A percentile compares a stretch with the other conserved stretches of the same genome.
Evolutionary conservation across 2,797 vertebrate genomes (phyloP).

Genomic region (Chiroxiphia lanceolata): DNA sequence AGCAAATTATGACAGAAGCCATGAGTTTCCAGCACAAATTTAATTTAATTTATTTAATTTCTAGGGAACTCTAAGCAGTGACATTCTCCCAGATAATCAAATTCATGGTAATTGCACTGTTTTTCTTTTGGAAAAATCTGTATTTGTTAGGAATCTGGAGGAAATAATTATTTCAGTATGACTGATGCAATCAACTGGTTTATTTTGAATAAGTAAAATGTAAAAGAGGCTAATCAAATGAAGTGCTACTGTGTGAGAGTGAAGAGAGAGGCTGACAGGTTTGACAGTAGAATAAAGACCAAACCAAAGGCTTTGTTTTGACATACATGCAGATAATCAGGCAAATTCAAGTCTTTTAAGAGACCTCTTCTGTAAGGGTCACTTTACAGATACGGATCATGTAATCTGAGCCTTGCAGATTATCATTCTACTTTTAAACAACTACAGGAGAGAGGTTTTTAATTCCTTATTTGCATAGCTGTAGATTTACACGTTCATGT

Average conservation of each 20-base stretch:
- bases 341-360: constrained; percentile 15
- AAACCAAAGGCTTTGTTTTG: constrained; percentile 21
- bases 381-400: constrained; percentile 64
- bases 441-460: constrained; percentile 4
- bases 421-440: constrained; percentile 56
- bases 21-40: not conserved
- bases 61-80: not conserved
- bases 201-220: not conserved
- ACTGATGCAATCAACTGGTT: not conserved
- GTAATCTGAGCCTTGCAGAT: constrained; percentile 75
- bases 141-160: not conserved
- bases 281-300: constrained; percentile 21
- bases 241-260: not conserved
- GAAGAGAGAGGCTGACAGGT: not conserved
- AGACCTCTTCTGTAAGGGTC: constrained; percentile 48
- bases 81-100: not conserved
- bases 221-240: constrained; percentile 7
- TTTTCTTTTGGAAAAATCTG: not conserved
- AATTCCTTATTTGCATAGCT: constrained; percentile 40
- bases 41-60: not conserved
- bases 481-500: constrained; percentile 2
- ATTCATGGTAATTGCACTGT: not conserved
- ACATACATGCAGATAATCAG: constrained; percentile 2
- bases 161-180: constrained; percentile 30
- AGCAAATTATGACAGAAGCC: not conserved